A percentile compares a stretch with the other conserved stretches of the same genome.
Evolutionary conservation across 2,113 vertebrate genomes (phyloP).

Genomic region (Eleginops maclovinus): DNA sequence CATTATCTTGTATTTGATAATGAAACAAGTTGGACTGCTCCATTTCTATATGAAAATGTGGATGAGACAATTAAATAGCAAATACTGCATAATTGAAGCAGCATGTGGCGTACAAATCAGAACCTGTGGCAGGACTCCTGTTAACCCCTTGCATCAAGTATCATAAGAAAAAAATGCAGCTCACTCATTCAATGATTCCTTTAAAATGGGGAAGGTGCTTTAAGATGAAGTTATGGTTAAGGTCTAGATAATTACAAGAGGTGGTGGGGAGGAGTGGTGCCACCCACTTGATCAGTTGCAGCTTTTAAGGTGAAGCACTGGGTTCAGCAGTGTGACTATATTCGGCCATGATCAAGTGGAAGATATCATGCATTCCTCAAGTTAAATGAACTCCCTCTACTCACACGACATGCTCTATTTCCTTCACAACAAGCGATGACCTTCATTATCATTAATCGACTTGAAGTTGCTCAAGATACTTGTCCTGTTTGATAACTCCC

Average conservation of each 20-base stretch:
- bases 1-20: no score
- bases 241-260: not conserved
- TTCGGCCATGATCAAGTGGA: slow-evolving; percentile 37
- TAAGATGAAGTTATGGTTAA: not conserved
- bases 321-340: slow-evolving; percentile 21
- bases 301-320: slow-evolving; percentile 11
- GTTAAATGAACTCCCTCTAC: slow-evolving; percentile 42
- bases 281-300: slow-evolving; percentile 4
- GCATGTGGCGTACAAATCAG: no score
- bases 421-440: slow-evolving; percentile 56
- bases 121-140: not conserved
- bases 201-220: not conserved
- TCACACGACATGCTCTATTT: slow-evolving; percentile 60
- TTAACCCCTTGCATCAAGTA: not conserved
- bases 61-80: no score
- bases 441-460: slow-evolving; percentile 64
- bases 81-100: no score
- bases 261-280: not conserved
- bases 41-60: no score
- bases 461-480: slow-evolving; percentile 23
- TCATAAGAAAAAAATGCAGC: not conserved
- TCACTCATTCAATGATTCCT: not conserved
- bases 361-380: slow-evolving; percentile 40
- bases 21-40: no score
- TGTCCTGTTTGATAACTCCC: slow-evolving; percentile 18